Conservation (phyloP, 2,888 invertebrate species). For the Coelinius sp. region DNA sequence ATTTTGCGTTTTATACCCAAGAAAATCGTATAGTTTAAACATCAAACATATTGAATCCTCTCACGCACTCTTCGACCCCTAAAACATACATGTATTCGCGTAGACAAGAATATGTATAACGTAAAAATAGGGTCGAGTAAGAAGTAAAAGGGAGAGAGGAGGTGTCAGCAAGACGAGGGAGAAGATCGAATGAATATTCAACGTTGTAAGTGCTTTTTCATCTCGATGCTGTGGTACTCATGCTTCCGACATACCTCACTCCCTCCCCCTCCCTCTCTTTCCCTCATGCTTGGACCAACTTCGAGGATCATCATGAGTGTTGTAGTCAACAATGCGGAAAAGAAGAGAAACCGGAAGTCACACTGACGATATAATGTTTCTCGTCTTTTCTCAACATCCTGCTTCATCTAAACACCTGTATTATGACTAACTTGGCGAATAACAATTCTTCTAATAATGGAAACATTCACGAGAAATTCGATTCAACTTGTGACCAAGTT, state of each 20-base stretch:
- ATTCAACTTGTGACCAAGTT: conserved; percentile 32
- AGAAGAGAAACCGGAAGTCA: conserved; percentile 48
- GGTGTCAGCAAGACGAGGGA: conserved; percentile 52
- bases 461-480: conserved; percentile 15
- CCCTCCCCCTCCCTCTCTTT: conserved; percentile 23
- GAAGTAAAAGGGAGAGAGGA: conserved; percentile 15
- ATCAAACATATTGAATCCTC: background rate
- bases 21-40: no score
- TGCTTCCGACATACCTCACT: conserved; percentile 38
- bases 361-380: conserved; percentile 26
- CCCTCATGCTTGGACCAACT: conserved; percentile 39
- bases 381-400: background rate
- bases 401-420: conserved; percentile 5
- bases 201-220: conserved; percentile 57
- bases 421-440: background rate
- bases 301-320: conserved; percentile 48
- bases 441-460: background rate
- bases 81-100: background rate
- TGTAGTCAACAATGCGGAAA: conserved; percentile 52
- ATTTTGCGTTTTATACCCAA: no score
- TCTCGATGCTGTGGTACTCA: conserved; percentile 39
- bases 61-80: no score
- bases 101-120: background rate
- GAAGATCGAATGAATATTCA: conserved; percentile 66
- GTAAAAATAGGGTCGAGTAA: conserved; percentile 42